Conservation (phyloP, 2,888 invertebrate genomes). For the Phrixothrix hirtus region DNA sequence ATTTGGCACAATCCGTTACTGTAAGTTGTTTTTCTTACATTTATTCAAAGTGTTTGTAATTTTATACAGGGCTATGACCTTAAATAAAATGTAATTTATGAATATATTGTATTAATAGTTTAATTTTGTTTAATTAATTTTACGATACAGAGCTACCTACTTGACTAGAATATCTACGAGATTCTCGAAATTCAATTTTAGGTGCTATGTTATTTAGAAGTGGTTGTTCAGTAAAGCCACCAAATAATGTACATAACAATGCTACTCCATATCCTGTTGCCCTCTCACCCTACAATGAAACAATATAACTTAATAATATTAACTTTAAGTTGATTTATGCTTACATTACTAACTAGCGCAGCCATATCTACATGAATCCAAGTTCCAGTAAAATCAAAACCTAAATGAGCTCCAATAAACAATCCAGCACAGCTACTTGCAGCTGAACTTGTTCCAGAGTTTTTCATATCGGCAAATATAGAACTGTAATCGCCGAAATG, state of each 20-base stretch:
- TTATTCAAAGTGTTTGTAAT: no score
- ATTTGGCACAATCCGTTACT: no score
- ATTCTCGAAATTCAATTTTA: not conserved
- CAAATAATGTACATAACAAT: slow-evolving; percentile 78
- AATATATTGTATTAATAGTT: no score
- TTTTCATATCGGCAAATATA: slow-evolving; percentile 89
- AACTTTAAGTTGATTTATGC: no score
- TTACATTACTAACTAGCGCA: slow-evolving; percentile 74
- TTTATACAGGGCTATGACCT: no score
- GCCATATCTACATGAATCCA: slow-evolving; percentile 95
- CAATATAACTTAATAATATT: not conserved
- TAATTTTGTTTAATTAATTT: no score
- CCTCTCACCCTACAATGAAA: slow-evolving; percentile 77
- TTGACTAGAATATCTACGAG: no score
- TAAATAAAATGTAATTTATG: no score
- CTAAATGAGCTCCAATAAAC: slow-evolving; percentile 83
- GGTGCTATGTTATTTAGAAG: slow-evolving; percentile 60
- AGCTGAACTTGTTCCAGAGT: slow-evolving; percentile 84
- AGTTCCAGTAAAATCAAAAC: slow-evolving; percentile 79
- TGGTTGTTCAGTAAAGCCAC: slow-evolving; percentile 64
- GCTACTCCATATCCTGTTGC: slow-evolving; percentile 87
- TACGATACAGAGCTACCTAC: no score
- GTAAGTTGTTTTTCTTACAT: no score
- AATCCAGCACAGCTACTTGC: slow-evolving; percentile 87
- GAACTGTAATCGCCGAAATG: slow-evolving; percentile 87